phyloP scores from a whole-genome alignment of 2,113 vertebrate species.

The Halcyon senegalensis region DNA sequence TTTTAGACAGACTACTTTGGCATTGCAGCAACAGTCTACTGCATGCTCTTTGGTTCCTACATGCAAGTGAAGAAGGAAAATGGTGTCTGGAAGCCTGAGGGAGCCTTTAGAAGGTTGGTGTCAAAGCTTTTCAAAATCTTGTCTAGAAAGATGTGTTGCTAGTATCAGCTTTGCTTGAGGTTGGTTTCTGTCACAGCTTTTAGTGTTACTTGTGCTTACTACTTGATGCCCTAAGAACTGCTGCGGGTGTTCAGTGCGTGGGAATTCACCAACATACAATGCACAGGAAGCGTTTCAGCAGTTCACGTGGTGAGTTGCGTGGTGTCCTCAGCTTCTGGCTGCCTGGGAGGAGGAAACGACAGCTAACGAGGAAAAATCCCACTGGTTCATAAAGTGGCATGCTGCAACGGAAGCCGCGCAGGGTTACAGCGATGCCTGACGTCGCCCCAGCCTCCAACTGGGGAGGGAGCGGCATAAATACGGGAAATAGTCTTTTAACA shows the following conservation, averaged over 20 bases:
- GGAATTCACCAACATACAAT: no score
- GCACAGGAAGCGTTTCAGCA: not conserved
- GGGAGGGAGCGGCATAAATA: not conserved
- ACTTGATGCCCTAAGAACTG: not conserved
- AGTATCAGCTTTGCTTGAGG: not conserved
- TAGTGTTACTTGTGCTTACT: accelerated
- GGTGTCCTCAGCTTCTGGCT: not conserved
- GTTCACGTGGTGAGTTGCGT: no score
- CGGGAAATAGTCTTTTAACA: not conserved
- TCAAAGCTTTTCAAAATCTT: not conserved
- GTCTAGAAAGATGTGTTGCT: not conserved
- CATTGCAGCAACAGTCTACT: conserved; percentile 89
- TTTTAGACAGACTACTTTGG: conserved; percentile 92
- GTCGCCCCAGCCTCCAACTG: not conserved
- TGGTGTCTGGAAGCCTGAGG: conserved; percentile 86
- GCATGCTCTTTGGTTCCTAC: conserved; percentile 93
- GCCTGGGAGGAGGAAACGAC: not conserved
- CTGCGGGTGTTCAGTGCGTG: not conserved
- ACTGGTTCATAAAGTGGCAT: not conserved
- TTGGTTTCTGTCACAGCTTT: not conserved
- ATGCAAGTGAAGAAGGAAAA: conserved; percentile 86
- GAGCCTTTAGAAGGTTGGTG: conserved; percentile 84
- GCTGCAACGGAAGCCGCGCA: accelerated
- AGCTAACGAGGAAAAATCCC: not conserved
- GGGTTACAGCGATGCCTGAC: not conserved